A percentile compares a stretch with the other conserved stretches of the same genome.
phyloP scores from a whole-genome alignment of 64 coral and sea anemone genomes.

The Trachythela sp. region DNA sequence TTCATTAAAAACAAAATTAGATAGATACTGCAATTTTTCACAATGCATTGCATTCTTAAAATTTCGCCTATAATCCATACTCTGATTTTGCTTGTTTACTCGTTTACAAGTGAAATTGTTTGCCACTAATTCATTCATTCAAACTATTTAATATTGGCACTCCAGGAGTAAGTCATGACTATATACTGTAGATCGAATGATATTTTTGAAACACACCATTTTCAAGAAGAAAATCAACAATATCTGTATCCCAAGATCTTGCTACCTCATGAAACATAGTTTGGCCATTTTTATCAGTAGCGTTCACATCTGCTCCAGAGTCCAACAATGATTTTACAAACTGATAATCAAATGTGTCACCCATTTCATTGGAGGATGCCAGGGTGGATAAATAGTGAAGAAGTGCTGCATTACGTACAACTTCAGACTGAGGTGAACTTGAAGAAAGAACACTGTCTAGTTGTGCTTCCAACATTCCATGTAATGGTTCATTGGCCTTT shows the following conservation, averaged over 20 bases:
- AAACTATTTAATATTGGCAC: no score
- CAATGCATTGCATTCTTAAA: no score
- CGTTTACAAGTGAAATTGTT: no score
- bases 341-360: constrained; percentile 83
- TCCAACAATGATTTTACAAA: constrained; percentile 78
- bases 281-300: constrained; percentile 83
- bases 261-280: constrained; percentile 81
- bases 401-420: constrained; percentile 64
- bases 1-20: no score
- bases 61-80: no score
- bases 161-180: no score
- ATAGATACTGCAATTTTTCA: no score
- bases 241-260: constrained; percentile 73
- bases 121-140: no score
- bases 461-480: background rate
- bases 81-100: no score
- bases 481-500: background rate
- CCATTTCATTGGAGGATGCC: constrained; percentile 53
- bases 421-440: background rate
- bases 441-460: background rate
- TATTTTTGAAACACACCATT: constrained; percentile 45
- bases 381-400: constrained; percentile 86
- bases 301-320: constrained; percentile 73
- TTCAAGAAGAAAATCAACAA: constrained; percentile 72
- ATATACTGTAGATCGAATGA: no score